Evolutionary conservation across 2,113 vertebrate species (phyloP).

Genomic region (Columba janthina): DNA sequence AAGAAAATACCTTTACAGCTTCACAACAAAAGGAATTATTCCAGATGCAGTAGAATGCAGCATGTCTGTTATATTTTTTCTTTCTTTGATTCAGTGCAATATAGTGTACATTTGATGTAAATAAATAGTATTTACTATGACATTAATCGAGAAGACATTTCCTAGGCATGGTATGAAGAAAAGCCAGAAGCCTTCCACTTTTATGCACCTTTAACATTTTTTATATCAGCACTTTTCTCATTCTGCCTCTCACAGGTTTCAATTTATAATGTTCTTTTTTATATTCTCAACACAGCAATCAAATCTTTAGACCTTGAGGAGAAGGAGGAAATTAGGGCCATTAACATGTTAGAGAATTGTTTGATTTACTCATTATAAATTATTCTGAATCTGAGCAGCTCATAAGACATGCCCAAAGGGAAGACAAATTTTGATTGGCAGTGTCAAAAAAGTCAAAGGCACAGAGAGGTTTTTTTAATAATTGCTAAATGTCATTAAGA

Average conservation of each 20-base stretch:
- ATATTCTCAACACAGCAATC: conserved; percentile 71
- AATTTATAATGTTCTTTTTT: conserved; percentile 70
- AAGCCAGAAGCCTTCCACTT: conserved; percentile 16
- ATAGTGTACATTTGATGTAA: neutral
- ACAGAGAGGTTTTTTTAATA: conserved; percentile 34
- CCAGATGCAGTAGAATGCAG: neutral
- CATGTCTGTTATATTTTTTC: neutral
- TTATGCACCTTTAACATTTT: conserved; percentile 1
- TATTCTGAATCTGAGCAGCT: conserved; percentile 64
- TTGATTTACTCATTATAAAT: conserved; percentile 78
- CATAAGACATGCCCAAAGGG: conserved; percentile 65
- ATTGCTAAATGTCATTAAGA: conserved; percentile 33
- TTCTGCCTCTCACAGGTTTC: conserved; percentile 57
- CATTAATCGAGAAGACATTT: neutral
- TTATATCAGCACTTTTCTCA: conserved; percentile 60
- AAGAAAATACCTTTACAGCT: conserved; percentile 3
- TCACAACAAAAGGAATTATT: neutral
- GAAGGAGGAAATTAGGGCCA: conserved; percentile 75
- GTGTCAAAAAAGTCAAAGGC: conserved; percentile 67
- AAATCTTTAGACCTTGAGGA: conserved; percentile 76
- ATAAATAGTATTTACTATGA: conserved; percentile 4
- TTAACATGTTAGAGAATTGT: conserved; percentile 72
- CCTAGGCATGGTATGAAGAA: neutral
- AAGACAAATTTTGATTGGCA: conserved; percentile 66
- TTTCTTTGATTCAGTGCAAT: neutral